Conservation (phyloP, 2,113 vertebrate species). For the Falcunculus frontatus region DNA sequence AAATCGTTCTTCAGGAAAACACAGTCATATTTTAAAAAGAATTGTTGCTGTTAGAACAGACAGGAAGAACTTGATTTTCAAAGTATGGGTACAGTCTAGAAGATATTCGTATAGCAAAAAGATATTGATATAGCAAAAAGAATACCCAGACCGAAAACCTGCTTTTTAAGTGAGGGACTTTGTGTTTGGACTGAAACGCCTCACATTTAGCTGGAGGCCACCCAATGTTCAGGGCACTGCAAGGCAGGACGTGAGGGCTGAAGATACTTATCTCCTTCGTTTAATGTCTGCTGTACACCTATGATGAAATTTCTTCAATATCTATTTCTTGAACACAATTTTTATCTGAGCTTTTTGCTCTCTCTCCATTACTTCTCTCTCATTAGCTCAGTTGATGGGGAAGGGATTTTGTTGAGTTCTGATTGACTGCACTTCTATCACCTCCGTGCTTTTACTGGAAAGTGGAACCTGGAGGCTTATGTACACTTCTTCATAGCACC, state of each 20-base stretch:
- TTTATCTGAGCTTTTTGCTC: background rate
- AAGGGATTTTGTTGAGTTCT: background rate
- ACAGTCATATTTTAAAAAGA: background rate
- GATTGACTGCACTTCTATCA: background rate
- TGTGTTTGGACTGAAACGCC: background rate
- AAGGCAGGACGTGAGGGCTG: background rate
- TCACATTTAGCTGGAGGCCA: background rate
- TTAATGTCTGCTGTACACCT: background rate
- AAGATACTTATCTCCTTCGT: background rate
- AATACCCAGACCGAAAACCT: background rate
- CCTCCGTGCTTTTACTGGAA: background rate
- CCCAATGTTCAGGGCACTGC: background rate
- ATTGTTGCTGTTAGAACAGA: background rate
- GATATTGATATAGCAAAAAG: background rate
- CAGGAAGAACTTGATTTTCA: background rate
- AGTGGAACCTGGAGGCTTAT: background rate
- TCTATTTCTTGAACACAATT: background rate
- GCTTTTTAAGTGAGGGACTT: background rate
- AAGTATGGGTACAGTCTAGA: background rate
- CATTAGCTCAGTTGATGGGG: background rate
- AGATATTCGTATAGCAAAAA: background rate
- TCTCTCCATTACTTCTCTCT: background rate
- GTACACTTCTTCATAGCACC: background rate
- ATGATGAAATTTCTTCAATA: background rate
- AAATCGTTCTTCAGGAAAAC: background rate